phyloP scores from a whole-genome alignment of 2,797 vertebrate species.

The Artibeus jamaicensis region DNA sequence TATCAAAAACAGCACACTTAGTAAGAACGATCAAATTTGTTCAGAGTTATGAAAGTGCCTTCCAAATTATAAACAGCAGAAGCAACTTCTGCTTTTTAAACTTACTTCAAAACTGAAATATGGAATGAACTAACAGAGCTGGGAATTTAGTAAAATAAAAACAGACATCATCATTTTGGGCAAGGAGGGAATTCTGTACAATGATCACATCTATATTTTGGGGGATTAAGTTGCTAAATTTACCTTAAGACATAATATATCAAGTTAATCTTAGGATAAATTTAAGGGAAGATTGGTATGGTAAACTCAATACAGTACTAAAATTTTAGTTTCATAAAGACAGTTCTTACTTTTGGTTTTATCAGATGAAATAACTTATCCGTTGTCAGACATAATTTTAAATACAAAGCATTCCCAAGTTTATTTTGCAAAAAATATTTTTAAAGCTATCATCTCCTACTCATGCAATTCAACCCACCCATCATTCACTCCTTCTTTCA shows the following conservation, averaged over 20 bases:
- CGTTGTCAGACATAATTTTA: background rate
- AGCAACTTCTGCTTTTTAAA: background rate
- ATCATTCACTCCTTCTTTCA: background rate
- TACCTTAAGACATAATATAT: slow-evolving; percentile 27
- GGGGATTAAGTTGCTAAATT: slow-evolving; percentile 44
- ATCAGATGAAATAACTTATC: background rate
- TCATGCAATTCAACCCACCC: background rate
- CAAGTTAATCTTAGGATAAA: slow-evolving; percentile 29
- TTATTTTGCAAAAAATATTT: background rate
- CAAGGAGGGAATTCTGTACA: background rate
- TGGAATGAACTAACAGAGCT: background rate
- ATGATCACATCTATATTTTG: background rate
- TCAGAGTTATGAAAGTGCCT: background rate
- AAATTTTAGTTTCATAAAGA: background rate
- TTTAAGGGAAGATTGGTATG: background rate
- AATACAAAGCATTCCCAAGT: background rate
- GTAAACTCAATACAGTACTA: background rate
- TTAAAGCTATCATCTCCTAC: background rate
- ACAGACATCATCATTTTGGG: background rate
- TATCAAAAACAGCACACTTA: background rate
- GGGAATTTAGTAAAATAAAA: background rate
- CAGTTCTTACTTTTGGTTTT: background rate
- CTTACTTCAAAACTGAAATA: slow-evolving; percentile 22
- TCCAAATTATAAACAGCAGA: slow-evolving; percentile 24
- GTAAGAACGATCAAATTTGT: background rate